Base-by-base conservation (phyloP, 2,888 invertebrate species). In the Drosophila prostipennis region DNA sequence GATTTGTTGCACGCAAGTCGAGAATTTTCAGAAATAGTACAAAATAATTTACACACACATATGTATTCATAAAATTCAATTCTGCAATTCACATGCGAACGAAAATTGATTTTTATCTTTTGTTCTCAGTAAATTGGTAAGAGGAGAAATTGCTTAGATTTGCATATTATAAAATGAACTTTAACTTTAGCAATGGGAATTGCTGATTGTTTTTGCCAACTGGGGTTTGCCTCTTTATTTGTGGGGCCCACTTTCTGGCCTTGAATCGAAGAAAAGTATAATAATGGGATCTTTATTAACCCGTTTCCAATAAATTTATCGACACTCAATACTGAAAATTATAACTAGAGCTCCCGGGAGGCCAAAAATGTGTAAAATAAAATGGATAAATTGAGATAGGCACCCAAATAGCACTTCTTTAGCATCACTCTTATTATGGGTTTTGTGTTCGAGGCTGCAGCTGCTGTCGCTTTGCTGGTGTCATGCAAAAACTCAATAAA, bases 401-500 rank as follows among this genome's bases (percentile, higher is more conserved):
- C 32, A 48, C 32, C 32, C 48, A 7, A 46, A 46, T 5, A 45
- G 34, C 42, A 49, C 42, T 19, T 67, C n/a, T 32, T 16, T 48
- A 8, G 36, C 46, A 46, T 71, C 26, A 59, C 29, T 49, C 54
- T 49, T 49, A 54, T 70, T 54, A 70, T 29, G 29, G 32, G 13
- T 67, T 49, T 54, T 60, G 14, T 43, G 37, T 46, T 32, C 48
- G n/a, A 7, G 16, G 64, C 46, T 56, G 71, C 71, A 72, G 71
- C 71, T 63, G 71, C 63, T 72, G 72, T 64, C 74, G 73, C 48
- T 64, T 64, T 67, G 72, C 67, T 72, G 69, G 73, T 84, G 78
- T 79, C 89, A 81, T 88, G 88, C 87, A 83, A 81, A 84, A 85
- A 85, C 86, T 90, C 90, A 83, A 90, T 88, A 83, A 82, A 84